Percentiles rank a stretch among this genome's conserved stretches.
Conservation (phyloP, 2,888 invertebrate species). For the Pachliopta kotzebuea region DNA sequence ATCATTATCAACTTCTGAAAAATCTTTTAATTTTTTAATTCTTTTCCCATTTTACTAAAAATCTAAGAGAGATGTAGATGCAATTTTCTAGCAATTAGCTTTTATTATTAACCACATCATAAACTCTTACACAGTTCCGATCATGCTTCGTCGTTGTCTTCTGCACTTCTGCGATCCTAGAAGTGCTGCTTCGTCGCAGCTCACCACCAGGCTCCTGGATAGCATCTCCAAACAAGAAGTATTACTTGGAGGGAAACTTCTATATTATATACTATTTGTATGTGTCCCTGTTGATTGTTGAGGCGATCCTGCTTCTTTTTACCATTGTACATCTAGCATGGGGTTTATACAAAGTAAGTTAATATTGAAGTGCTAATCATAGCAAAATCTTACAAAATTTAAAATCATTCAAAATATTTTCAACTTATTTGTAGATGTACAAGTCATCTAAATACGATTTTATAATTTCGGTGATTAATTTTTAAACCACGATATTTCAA, state of each 20-base stretch:
- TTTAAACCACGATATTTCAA: too few relatives aligned
- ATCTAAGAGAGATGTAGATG: too few relatives aligned
- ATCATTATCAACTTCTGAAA: too few relatives aligned
- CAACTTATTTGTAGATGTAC: too few relatives aligned
- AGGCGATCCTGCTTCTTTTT: constrained; percentile 38
- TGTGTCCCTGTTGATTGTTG: constrained; percentile 38
- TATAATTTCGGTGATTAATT: too few relatives aligned
- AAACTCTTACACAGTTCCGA: constrained; percentile 40
- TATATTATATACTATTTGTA: constrained; percentile 35
- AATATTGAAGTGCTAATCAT: not conserved
- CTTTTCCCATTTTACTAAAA: too few relatives aligned
- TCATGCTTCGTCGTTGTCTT: constrained; percentile 40
- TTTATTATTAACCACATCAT: too few relatives aligned
- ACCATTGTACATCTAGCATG: constrained; percentile 34
- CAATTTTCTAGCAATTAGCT: too few relatives aligned
- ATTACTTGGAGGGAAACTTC: constrained; percentile 11
- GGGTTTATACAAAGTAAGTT: constrained; percentile 42
- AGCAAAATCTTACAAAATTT: too few relatives aligned
- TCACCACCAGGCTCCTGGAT: constrained; percentile 32
- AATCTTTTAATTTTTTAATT: too few relatives aligned
- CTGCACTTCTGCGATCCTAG: constrained; percentile 37
- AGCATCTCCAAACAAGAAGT: constrained; percentile 13
- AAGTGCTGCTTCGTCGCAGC: constrained; percentile 34
- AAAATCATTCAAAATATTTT: too few relatives aligned
- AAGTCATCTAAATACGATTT: too few relatives aligned